These are phyloP conservation scores for Syrista parreyssii DNA, from an alignment of 2,888 invertebrate species.

Conservation along the genomic window DNA sequence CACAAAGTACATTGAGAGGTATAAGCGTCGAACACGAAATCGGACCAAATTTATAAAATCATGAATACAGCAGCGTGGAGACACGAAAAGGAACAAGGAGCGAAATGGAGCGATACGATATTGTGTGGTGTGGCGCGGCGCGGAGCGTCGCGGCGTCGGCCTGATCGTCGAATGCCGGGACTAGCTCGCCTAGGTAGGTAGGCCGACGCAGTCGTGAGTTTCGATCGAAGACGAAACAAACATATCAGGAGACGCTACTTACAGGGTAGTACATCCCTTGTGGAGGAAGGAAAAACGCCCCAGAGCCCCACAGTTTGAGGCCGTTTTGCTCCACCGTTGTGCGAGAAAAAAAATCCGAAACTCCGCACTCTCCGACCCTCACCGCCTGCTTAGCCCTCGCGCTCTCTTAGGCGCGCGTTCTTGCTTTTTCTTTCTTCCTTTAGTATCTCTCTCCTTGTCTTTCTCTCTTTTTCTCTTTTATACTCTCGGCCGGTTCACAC, in stretches of 20 bases:
- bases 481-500: slow-evolving; percentile 6
- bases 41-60: too few relatives aligned
- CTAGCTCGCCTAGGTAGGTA: slow-evolving; percentile 17
- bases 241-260: slow-evolving; percentile 68
- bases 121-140: not conserved
- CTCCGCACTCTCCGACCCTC: slow-evolving; percentile 39
- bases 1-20: too few relatives aligned
- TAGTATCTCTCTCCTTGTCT: slow-evolving; percentile 8
- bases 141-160: slow-evolving; percentile 3
- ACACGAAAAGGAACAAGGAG: too few relatives aligned
- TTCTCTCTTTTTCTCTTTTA: slow-evolving; percentile 14
- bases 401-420: slow-evolving; percentile 18
- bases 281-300: slow-evolving; percentile 95
- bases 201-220: slow-evolving; percentile 4
- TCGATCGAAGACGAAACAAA: slow-evolving; percentile 4
- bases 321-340: slow-evolving; percentile 72
- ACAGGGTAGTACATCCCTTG: slow-evolving; percentile 98
- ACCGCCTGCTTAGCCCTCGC: slow-evolving; percentile 14
- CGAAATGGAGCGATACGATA: too few relatives aligned
- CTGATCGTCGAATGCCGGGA: slow-evolving; percentile 8
- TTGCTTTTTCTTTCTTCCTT: slow-evolving; percentile 5
- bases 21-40: too few relatives aligned
- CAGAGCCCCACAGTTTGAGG: slow-evolving; percentile 97
- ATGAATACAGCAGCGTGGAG: too few relatives aligned
- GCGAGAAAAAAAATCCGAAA: slow-evolving; percentile 53